A percentile compares a stretch with the other conserved stretches of the same genome.
These are phyloP conservation scores for Carcharodon carcharias DNA, from an alignment of 2,797 vertebrate species.

Conservation along the genomic window DNA sequence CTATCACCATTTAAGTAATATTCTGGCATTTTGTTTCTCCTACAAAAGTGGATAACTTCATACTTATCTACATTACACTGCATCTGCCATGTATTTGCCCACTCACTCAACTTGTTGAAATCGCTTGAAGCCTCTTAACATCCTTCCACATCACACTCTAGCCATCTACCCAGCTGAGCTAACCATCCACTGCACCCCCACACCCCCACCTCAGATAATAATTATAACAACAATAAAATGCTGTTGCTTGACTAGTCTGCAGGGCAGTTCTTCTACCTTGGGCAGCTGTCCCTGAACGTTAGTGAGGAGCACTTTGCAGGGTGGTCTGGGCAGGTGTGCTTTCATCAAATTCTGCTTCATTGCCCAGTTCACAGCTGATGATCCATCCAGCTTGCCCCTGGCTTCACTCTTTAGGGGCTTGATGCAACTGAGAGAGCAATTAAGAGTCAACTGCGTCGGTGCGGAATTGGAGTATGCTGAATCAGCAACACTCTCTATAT, in stretches of 20 bases:
- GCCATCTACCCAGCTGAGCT: too few relatives aligned
- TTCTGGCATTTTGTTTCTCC: too few relatives aligned
- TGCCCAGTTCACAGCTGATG: neutral
- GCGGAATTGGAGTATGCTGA: neutral
- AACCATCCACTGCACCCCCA: too few relatives aligned
- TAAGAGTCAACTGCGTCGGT: neutral
- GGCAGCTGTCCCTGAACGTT: neutral
- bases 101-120: too few relatives aligned
- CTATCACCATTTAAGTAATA: too few relatives aligned
- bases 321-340: neutral
- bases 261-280: neutral
- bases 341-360: neutral
- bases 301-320: neutral
- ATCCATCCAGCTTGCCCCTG: neutral
- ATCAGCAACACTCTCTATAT: neutral
- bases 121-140: too few relatives aligned
- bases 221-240: neutral
- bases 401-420: neutral
- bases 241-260: neutral
- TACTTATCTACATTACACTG: too few relatives aligned
- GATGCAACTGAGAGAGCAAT: neutral
- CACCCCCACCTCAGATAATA: too few relatives aligned
- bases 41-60: too few relatives aligned
- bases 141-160: too few relatives aligned
- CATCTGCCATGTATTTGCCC: too few relatives aligned